A percentile compares a stretch with the other conserved stretches of the same genome.
These are phyloP conservation scores for Anguilla rostrata DNA, from an alignment of 2,113 vertebrate species.

Conservation along the genomic window DNA sequence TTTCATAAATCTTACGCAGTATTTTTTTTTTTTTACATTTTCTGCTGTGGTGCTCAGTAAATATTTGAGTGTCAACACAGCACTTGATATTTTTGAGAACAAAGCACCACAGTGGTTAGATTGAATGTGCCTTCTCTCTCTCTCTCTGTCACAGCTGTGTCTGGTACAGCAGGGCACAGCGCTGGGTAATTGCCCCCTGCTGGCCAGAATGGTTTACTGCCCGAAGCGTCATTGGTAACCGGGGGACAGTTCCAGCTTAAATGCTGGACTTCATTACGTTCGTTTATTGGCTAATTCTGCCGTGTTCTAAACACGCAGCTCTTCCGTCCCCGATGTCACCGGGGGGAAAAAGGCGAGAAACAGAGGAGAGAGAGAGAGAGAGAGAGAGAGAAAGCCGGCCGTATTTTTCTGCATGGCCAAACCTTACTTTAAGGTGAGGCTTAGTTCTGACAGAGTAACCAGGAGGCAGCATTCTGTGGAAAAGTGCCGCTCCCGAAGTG, in stretches of 20 bases:
- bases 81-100: no score
- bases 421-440: constrained; percentile 2
- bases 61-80: no score
- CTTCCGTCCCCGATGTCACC: background rate
- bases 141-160: background rate
- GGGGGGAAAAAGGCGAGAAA: background rate
- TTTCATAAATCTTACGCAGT: no score
- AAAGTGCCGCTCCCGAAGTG: constrained; percentile 15
- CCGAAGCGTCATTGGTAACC: background rate
- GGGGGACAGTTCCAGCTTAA: background rate
- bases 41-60: no score
- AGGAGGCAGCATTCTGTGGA: constrained; percentile 20
- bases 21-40: no score
- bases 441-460: constrained; percentile 22
- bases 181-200: background rate
- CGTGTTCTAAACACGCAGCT: background rate
- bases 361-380: background rate
- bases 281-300: background rate
- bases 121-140: no score
- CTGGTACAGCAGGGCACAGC: background rate
- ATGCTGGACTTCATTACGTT: background rate
- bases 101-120: no score
- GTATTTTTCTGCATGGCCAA: constrained; percentile 27
- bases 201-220: background rate
- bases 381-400: background rate